Evolutionary conservation across 2,113 vertebrate species (phyloP), one percentile per base, ranked within the genome.

Genomic region (Montifringilla adamsi): DNA sequence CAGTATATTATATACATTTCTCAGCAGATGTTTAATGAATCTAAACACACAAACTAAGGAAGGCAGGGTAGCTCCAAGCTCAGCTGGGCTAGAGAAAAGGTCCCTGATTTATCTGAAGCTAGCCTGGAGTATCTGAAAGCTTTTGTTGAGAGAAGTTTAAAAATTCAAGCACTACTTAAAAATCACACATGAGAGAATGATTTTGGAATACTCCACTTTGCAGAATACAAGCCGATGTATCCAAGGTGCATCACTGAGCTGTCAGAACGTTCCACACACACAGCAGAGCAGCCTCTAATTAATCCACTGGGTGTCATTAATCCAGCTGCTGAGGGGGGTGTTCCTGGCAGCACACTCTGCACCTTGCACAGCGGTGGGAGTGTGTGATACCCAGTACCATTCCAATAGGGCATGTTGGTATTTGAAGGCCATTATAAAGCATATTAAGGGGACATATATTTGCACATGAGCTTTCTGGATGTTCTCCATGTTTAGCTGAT

Each of bases 261-360:
- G 75, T n/a, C 73, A 86, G 82, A 60, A 81, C 3, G 7, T 10
- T 70, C 83, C 13, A 33, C 70, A 46, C 6, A 4, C 37, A 8
- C 30, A 3, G 9, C 84, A 55, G 24, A 43, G 76, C 64, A 74
- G 60, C 35, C 69, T 67, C 80, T 95, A 84, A 93, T 94, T 89
- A 93, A 93, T 78, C 95, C 95, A 67, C 8, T n/a, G 84, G 76
- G 83, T 50, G 30, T 60, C 47, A 75, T 49, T 92, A 74, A 83
- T 63, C 39, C 83, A 83, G 10, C 56, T 53, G 85, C 72, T 9
- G 9, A 17, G 59, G 5, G 20, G 44, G 56, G 23, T 15, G 35
- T 1, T 59, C 19, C 79, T 87, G 63, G 39, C 56, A 23, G 19
- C 52, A 46, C 83, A 73, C 86, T 67, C 22, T 72, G 70, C 87